phyloP scores from a whole-genome alignment of 1,140 invertebrate genomes.

The Drosophila hydei region DNA sequence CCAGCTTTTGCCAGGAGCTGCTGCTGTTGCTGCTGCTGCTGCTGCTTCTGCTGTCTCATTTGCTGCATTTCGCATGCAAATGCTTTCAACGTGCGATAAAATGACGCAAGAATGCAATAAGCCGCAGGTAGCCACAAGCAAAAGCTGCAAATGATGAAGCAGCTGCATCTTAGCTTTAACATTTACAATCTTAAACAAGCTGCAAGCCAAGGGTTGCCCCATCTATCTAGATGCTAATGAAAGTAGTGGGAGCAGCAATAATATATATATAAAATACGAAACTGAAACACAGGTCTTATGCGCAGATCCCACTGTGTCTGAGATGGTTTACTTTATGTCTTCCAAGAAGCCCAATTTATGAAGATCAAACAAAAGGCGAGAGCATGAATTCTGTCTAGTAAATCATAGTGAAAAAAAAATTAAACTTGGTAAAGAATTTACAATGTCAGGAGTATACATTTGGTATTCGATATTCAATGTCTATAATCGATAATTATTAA shows the following conservation, averaged over 20 bases:
- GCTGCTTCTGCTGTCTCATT: slow-evolving; percentile 46
- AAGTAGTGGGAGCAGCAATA: neutral
- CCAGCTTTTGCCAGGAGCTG: slow-evolving; percentile 7
- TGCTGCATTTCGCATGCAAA: slow-evolving; percentile 77
- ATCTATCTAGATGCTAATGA: neutral
- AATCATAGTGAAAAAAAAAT: too few species aligned
- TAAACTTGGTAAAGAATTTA: too few species aligned
- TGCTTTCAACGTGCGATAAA: slow-evolving; percentile 74
- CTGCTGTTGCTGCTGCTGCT: neutral
- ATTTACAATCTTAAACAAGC: slow-evolving; percentile 20
- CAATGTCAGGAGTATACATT: too few species aligned
- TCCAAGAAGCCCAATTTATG: too few species aligned
- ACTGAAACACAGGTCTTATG: too few species aligned
- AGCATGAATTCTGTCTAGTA: too few species aligned
- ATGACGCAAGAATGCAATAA: slow-evolving; percentile 56
- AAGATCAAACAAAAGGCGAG: too few species aligned
- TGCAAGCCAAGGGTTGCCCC: neutral
- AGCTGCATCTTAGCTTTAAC: slow-evolving; percentile 12
- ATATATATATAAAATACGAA: too few species aligned
- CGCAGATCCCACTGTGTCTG: too few species aligned
- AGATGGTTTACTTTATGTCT: too few species aligned
- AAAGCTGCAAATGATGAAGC: slow-evolving; percentile 19
- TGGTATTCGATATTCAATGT: too few species aligned
- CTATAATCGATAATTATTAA: too few species aligned
- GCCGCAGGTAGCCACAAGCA: slow-evolving; percentile 35